Conservation (phyloP, 2,797 vertebrate species). For the Sciaenops ocellatus region DNA sequence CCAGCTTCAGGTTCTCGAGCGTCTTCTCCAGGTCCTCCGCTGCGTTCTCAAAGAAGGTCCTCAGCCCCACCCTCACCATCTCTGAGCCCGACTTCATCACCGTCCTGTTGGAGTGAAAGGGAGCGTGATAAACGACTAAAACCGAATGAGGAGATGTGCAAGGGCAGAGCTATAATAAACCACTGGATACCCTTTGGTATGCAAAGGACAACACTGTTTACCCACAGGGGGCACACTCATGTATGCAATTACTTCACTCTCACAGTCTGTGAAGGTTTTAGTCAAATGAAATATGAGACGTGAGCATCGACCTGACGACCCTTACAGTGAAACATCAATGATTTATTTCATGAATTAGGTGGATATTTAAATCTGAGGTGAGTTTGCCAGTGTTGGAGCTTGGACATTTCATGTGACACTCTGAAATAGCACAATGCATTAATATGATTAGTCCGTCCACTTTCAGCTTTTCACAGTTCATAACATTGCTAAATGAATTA, state of each 20-base stretch:
- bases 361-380: slow-evolving; percentile 63
- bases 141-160: slow-evolving; percentile 22
- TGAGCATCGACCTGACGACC: slow-evolving; percentile 23
- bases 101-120: slow-evolving; percentile 85
- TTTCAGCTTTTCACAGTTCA: slow-evolving; percentile 59
- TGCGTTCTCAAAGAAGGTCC: slow-evolving; percentile 97
- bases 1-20: slow-evolving; percentile 96
- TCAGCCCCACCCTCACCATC: slow-evolving; percentile 92
- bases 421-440: slow-evolving; percentile 44
- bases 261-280: slow-evolving; percentile 35
- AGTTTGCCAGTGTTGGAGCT: slow-evolving; percentile 30
- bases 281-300: slow-evolving; percentile 50
- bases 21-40: slow-evolving; percentile 97
- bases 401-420: slow-evolving; percentile 19
- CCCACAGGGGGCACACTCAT: slow-evolving; percentile 18
- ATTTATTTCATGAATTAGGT: slow-evolving; percentile 57
- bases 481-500: slow-evolving; percentile 60
- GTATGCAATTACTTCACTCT: slow-evolving; percentile 44
- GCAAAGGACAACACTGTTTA: slow-evolving; percentile 45
- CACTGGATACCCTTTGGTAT: slow-evolving; percentile 29
- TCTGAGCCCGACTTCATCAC: slow-evolving; percentile 99
- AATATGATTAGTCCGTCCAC: slow-evolving; percentile 63
- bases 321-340: slow-evolving; percentile 26
- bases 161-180: slow-evolving; percentile 46
- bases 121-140: slow-evolving; percentile 12